These are phyloP conservation scores for Staurois parvus DNA, from an alignment of 2,797 vertebrate species.

Conservation along the genomic window DNA sequence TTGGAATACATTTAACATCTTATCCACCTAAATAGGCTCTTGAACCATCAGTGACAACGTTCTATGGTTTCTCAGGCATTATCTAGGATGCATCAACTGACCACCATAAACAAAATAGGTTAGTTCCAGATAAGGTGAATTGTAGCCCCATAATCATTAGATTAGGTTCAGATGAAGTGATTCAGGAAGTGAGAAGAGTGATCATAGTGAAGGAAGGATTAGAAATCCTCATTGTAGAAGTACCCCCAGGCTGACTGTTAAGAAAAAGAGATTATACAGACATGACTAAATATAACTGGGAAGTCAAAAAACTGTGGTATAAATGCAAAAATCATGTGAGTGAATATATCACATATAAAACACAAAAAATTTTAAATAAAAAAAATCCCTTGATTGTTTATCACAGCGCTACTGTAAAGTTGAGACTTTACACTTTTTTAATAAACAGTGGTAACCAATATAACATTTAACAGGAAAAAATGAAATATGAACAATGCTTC, in stretches of 20 bases:
- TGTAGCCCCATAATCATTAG: conserved; percentile 68
- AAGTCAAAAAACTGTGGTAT: no score
- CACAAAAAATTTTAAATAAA: no score
- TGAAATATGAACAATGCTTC: neutral
- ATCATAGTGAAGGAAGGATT: conserved; percentile 65
- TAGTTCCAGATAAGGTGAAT: conserved; percentile 77
- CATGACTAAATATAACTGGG: conserved; percentile 57
- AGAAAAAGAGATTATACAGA: conserved; percentile 38
- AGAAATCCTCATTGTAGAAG: conserved; percentile 43
- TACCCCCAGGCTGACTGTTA: conserved; percentile 51
- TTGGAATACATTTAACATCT: conserved; percentile 67
- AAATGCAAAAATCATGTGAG: no score
- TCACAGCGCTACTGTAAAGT: no score
- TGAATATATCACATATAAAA: no score
- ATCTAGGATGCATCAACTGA: conserved; percentile 63
- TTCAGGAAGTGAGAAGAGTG: conserved; percentile 66
- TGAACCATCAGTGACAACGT: conserved; percentile 66
- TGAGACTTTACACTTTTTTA: no score
- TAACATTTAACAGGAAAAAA: neutral
- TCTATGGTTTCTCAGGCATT: conserved; percentile 56
- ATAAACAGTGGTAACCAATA: neutral
- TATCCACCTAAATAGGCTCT: conserved; percentile 62
- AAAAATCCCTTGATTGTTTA: no score
- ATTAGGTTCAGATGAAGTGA: conserved; percentile 72
- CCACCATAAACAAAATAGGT: conserved; percentile 72